Conservation (phyloP, 2,888 invertebrate species). For the Shargacucullia verbasci region DNA sequence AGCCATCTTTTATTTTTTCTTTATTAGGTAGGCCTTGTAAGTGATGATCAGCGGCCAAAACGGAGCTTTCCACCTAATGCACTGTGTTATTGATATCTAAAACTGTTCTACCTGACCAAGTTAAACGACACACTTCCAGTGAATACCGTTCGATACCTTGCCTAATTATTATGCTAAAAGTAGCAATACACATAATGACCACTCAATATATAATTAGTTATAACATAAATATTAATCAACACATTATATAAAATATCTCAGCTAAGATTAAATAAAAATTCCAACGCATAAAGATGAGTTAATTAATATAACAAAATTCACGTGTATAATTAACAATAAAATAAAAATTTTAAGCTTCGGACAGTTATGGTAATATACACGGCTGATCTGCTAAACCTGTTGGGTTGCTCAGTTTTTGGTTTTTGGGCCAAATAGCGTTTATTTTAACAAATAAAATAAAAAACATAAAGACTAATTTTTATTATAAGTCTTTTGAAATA, state of each 20-base stretch:
- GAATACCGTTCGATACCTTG: conserved; percentile 27
- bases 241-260: conserved; percentile 33
- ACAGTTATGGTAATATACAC: conserved; percentile 48
- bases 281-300: conserved; percentile 19
- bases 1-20: too few relatives aligned
- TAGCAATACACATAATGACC: conserved; percentile 15
- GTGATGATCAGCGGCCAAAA: too few relatives aligned
- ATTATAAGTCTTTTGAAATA: too few relatives aligned
- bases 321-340: conserved; percentile 40
- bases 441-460: conserved; percentile 7
- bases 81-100: neutral
- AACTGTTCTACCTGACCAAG: neutral
- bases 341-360: conserved; percentile 34
- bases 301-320: conserved; percentile 44
- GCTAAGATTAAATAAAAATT: conserved; percentile 32
- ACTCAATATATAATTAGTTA: conserved; percentile 26
- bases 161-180: conserved; percentile 14
- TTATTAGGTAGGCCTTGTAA: too few relatives aligned
- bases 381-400: conserved; percentile 45
- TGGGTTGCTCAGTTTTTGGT: conserved; percentile 22
- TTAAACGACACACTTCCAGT: conserved; percentile 17
- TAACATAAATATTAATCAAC: conserved; percentile 35
- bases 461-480: conserved; percentile 1
- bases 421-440: conserved; percentile 32
- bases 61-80: too few relatives aligned